Evolutionary conservation across 2,113 vertebrate species (phyloP).

Genomic region (Oryzias melastigma): DNA sequence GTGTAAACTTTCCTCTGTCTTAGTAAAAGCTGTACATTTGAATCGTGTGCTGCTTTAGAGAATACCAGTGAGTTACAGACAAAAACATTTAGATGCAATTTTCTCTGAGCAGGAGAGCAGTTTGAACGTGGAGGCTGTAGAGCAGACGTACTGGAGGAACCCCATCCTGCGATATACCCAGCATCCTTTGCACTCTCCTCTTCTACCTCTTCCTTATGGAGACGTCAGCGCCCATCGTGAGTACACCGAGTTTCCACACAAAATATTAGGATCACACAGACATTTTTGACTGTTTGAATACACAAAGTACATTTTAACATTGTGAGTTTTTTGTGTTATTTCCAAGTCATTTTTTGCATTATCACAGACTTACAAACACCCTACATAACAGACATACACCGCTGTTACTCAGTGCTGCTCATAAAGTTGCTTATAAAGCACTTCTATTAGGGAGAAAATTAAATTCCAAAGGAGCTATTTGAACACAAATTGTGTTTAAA

Average conservation of each 20-base stretch:
- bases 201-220: constrained; percentile 88
- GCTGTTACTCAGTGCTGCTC: too few relatives aligned
- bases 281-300: too few relatives aligned
- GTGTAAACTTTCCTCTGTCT: constrained; percentile 5
- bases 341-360: too few relatives aligned
- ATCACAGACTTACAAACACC: too few relatives aligned
- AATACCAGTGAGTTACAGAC: background rate
- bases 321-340: too few relatives aligned
- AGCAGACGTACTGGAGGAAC: constrained; percentile 90
- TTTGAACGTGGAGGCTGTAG: constrained; percentile 86
- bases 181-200: constrained; percentile 90
- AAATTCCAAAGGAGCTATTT: too few relatives aligned
- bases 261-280: too few relatives aligned
- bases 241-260: constrained; percentile 25
- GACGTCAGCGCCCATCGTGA: constrained; percentile 83
- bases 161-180: constrained; percentile 92
- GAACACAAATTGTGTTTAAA: too few relatives aligned
- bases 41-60: background rate
- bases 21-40: background rate
- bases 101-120: constrained; percentile 82
- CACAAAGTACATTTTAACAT: too few relatives aligned
- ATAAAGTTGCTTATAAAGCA: too few relatives aligned
- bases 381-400: too few relatives aligned
- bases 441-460: too few relatives aligned
- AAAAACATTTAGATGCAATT: constrained; percentile 2